Evolutionary conservation across 2,888 invertebrate species (phyloP), one percentile per base, ranked within the genome.

Genomic region (Campoplex nolae): DNA sequence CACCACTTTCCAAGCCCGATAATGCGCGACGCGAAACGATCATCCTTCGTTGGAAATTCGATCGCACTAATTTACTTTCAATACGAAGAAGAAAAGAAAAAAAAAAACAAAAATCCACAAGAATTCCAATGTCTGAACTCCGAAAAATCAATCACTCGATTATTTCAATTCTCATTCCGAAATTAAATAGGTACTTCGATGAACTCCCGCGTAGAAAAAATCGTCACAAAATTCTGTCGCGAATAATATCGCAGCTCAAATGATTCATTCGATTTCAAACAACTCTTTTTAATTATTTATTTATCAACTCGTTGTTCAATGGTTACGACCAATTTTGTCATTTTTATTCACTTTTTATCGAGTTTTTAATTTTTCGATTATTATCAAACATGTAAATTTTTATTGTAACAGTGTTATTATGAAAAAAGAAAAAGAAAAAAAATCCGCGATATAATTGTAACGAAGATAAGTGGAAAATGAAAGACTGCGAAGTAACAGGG

Each of bases 1-100:
- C 91, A 91, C 89, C 83, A 92, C 92, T 92, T 91, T 92, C 89
- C 85, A 84, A 85, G 70, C 45, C 58, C 70, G 77, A 62, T 42
- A 79, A 48, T n/a, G 42, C 83, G 86, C 65, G 56, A 76, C 70
- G 75, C 78, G 42, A 68, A 84, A 71, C 82, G 42, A 54, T 32
- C 81, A 83, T 62, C 56, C 35, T 9, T 48, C 65, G 77, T 86
- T 80, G 73, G 58, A 8, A 42, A 16, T 28, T 18, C 62, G 62
- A 11, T 65, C 48, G 51, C 56, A 58, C 77, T 38, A 23, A 67
- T 67, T 80, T 62, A 13, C 48, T 35, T 70, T 71, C 38, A 16
- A 48, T 62, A 62, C 45, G 68, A 54, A 48, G 23, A 23, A 23
- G 23, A 23, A 23, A 23, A 23, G 23, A 23, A 23, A 23, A 23